Evolutionary conservation across 2,888 invertebrate species (phyloP).

Genomic region (Eremobia ochroleuca): DNA sequence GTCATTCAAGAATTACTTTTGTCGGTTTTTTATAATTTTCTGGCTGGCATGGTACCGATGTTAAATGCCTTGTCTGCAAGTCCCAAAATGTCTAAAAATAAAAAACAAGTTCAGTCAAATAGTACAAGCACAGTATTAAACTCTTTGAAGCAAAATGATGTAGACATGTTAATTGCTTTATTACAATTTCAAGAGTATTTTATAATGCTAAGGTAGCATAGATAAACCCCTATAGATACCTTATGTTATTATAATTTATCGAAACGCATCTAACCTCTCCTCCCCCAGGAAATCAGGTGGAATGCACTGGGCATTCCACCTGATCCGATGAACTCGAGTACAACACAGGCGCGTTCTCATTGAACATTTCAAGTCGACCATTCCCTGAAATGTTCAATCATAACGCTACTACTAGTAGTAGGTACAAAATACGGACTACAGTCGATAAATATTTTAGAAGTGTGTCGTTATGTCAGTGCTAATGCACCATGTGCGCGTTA

Average conservation of each 20-base stretch:
- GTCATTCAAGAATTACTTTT: constrained; percentile 1
- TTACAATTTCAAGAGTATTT: constrained; percentile 4
- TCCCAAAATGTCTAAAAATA: not conserved
- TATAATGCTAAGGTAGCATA: not conserved
- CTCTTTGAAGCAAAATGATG: constrained; percentile 10
- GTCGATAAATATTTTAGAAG: not conserved
- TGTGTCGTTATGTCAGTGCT: not conserved
- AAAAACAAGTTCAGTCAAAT: not conserved
- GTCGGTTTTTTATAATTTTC: not conserved
- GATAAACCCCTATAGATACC: not conserved
- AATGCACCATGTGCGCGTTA: not conserved
- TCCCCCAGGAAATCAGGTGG: no score
- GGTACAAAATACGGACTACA: not conserved
- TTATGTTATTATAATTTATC: not conserved
- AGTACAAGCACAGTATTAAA: constrained; percentile 8
- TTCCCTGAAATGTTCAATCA: no score
- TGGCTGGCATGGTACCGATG: not conserved
- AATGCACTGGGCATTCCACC: not conserved
- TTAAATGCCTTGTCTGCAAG: not conserved
- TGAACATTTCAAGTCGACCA: not conserved
- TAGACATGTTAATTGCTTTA: constrained; percentile 5
- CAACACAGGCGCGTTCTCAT: not conserved
- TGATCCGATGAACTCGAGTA: not conserved
- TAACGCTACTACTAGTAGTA: not conserved
- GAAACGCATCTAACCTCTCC: not conserved